Conservation (phyloP, 2,888 invertebrate genomes). For the Leptarthrus brevirostris region DNA sequence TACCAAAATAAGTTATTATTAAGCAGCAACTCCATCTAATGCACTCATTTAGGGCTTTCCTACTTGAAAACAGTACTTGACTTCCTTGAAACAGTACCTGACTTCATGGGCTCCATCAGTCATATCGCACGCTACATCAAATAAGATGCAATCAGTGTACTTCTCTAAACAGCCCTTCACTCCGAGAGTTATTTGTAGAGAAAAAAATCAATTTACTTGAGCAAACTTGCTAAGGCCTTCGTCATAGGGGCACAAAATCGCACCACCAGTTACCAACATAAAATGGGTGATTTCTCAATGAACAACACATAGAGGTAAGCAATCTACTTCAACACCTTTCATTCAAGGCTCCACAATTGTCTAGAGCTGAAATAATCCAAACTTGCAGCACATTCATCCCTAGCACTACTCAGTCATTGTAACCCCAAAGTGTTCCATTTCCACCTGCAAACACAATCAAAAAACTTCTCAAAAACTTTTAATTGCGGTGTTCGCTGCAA, state of each 20-base stretch:
- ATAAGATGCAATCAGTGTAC: neutral
- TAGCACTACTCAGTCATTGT: neutral
- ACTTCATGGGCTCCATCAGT: neutral
- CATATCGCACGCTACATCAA: conserved; percentile 1
- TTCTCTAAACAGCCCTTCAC: neutral
- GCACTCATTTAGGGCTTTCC: neutral
- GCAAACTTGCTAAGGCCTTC: neutral
- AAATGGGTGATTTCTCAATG: neutral
- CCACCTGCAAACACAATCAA: conserved; percentile 21
- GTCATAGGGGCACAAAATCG: neutral
- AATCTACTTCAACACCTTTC: neutral
- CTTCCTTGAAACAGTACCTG: too few species aligned
- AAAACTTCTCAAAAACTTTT: conserved; percentile 1
- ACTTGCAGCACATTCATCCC: neutral
- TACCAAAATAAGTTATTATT: too few species aligned
- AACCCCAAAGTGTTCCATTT: neutral
- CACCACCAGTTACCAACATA: neutral
- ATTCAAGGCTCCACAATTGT: neutral
- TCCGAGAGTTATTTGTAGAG: neutral
- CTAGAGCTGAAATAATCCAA: neutral
- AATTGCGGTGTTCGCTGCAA: neutral
- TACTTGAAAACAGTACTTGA: neutral
- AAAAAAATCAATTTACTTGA: neutral
- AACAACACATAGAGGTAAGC: neutral
- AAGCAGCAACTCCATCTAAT: neutral